These are phyloP conservation scores for Upupa epops DNA, from an alignment of 2,113 vertebrate species.

Conservation along the genomic window DNA sequence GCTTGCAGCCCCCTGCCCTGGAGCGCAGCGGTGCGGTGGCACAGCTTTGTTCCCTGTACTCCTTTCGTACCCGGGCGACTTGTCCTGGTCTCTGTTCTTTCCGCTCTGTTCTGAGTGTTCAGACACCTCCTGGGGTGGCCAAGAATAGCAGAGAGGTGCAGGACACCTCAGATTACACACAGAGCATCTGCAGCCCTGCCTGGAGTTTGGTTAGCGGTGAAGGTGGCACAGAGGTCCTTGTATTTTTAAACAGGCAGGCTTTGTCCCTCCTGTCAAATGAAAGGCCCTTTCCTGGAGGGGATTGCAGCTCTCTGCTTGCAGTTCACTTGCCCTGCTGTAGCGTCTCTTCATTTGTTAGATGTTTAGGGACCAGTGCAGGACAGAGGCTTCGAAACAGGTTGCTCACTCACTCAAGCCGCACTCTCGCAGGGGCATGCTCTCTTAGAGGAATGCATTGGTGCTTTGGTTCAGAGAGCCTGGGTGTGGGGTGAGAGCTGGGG, in stretches of 20 bases:
- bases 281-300: background rate
- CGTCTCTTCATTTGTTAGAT: background rate
- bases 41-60: background rate
- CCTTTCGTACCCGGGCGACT: background rate
- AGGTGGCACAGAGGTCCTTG: background rate
- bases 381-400: background rate
- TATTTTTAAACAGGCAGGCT: background rate
- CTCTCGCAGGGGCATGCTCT: background rate
- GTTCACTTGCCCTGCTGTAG: background rate
- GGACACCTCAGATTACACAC: background rate
- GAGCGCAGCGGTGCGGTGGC: background rate
- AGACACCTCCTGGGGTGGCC: background rate
- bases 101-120: accelerated
- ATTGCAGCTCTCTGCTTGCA: background rate
- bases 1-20: background rate
- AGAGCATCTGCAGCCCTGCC: background rate
- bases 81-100: background rate
- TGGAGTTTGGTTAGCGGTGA: background rate
- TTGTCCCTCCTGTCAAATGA: background rate
- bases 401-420: background rate
- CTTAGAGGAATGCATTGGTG: background rate
- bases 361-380: background rate
- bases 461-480: background rate
- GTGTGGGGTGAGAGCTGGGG: background rate
- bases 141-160: background rate